These are phyloP conservation scores for Calyptommatus sinebrachiatus DNA, from an alignment of 2,113 vertebrate species.

Conservation along the genomic window DNA sequence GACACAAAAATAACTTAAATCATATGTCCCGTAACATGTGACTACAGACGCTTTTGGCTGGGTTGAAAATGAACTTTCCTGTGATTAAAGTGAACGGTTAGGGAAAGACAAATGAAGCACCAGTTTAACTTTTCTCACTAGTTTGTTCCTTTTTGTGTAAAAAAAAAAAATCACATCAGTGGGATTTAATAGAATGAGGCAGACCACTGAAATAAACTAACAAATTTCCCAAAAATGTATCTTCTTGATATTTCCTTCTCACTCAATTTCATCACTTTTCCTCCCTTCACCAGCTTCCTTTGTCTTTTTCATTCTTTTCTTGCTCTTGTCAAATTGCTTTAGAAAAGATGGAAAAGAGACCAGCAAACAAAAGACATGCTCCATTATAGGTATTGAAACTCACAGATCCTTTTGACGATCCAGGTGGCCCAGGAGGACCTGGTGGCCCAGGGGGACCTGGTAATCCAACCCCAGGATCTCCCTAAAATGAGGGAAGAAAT, in stretches of 20 bases:
- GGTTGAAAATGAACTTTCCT: background rate
- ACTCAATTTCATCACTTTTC: background rate
- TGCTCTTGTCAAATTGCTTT: too few relatives aligned
- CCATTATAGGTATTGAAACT: slow-evolving; percentile 41
- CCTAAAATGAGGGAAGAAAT: slow-evolving; percentile 62
- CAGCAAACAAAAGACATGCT: slow-evolving; percentile 13
- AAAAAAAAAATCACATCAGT: background rate
- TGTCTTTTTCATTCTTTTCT: background rate
- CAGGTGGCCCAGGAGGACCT: slow-evolving; percentile 64
- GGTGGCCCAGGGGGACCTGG: slow-evolving; percentile 77
- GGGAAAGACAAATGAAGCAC: background rate
- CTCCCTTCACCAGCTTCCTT: background rate
- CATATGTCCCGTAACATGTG: background rate
- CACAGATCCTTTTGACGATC: slow-evolving; percentile 51
- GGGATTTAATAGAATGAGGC: background rate
- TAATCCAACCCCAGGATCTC: slow-evolving; percentile 72
- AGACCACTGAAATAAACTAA: background rate
- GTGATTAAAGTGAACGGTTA: background rate
- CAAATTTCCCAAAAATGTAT: background rate
- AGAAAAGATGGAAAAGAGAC: too few relatives aligned
- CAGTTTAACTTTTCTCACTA: background rate
- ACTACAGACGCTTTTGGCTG: background rate
- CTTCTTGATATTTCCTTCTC: background rate
- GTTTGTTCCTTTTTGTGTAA: background rate
- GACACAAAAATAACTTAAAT: too few relatives aligned